Base-by-base conservation (phyloP, 1,140 invertebrate species). In the Leptinotarsa texana region DNA sequence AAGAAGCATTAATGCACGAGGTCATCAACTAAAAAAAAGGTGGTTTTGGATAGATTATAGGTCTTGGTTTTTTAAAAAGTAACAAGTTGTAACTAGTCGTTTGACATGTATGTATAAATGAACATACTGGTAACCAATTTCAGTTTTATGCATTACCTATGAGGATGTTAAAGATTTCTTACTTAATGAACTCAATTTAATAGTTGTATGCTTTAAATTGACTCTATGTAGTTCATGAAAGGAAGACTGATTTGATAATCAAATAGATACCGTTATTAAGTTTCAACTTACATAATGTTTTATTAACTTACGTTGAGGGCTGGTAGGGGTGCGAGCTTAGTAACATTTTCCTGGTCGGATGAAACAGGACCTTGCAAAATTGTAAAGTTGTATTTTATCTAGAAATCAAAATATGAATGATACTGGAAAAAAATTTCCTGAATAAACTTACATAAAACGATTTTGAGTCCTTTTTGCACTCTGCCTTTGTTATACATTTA, bases 391-490 rank as follows among this genome's bases (percentile, higher is more conserved):
- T 93, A 94, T 78, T 88, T 91, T 73, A 92, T 91, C 91, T 92
- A 83, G 72, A 83, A 83, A 68, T 47, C 73, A n/a, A 68, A 65
- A 27, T 65, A 18, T 22, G 18, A 13, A 18, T 4, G 42, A 68
- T 42, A 42, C n/a, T 2, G 6, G 17, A 18, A n/a, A 68, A 42
- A 8, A 49, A 67, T 47, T 51, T 61, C 27, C 21, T 62, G 27
- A 33, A 22, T 11, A 69, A 11, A 88, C 89, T 91, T 88, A 94
- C 93, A 83, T 93, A 93, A 85, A 93, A 94, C 67, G 89, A 91
- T 83, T 94, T 94, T 0, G 92, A 93, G 80, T 94, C 93, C 83
- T 93, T 92, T 81, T 94, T 94, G 83, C 92, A 93, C 81, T 93
- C 92, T 1, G 93, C 92, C 83, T 93, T 94, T 1, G 90, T 92